Percentiles rank a stretch among this genome's conserved stretches.
Evolutionary conservation across 2,888 invertebrate genomes (phyloP).

Genomic region (Antitype chi): DNA sequence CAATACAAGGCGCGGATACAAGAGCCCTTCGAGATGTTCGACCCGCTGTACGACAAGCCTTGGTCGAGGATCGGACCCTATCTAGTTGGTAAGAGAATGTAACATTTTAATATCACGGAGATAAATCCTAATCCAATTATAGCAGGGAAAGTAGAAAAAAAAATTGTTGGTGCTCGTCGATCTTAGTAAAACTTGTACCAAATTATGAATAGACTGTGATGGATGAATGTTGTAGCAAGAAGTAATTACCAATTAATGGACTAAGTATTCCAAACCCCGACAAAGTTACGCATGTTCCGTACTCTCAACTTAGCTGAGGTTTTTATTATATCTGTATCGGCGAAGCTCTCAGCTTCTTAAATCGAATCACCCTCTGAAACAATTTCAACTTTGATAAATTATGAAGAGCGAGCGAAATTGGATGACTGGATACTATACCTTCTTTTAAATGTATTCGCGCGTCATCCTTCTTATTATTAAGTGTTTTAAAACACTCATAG

Average conservation of each 20-base stretch:
- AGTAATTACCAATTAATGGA: conserved; percentile 61
- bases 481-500: conserved; percentile 4
- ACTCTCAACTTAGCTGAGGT: conserved; percentile 37
- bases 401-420: conserved; percentile 56
- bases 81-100: conserved; percentile 91
- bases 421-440: conserved; percentile 55
- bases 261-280: conserved; percentile 42
- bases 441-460: conserved; percentile 36
- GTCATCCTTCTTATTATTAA: conserved; percentile 27
- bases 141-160: conserved; percentile 28
- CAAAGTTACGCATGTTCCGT: conserved; percentile 45
- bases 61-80: conserved; percentile 96
- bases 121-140: conserved; percentile 27
- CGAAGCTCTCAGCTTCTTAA: conserved; percentile 58
- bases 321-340: conserved; percentile 53
- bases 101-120: conserved; percentile 12
- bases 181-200: conserved; percentile 60
- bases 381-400: conserved; percentile 64
- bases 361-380: conserved; percentile 57
- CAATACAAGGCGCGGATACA: conserved; percentile 94
- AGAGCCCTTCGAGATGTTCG: conserved; percentile 95
- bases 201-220: conserved; percentile 63
- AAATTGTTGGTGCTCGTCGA: conserved; percentile 53
- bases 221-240: conserved; percentile 60
- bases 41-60: conserved; percentile 95